phyloP scores from a whole-genome alignment of 2,888 invertebrate genomes.

The Drosophila eohydei region DNA sequence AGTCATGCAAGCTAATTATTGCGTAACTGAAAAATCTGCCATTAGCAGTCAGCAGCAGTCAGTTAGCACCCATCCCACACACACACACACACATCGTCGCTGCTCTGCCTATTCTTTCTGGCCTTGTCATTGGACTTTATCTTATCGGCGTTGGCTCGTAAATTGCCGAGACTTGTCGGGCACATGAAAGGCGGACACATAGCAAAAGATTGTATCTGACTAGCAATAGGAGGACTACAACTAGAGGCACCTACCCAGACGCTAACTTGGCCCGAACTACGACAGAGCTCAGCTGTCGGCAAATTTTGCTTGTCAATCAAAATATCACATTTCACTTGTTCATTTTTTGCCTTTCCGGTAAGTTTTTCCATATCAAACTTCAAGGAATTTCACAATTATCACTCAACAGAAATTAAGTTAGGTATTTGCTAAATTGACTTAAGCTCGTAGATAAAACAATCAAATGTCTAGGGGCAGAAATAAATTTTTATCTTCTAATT shows the following conservation, averaged over 20 bases:
- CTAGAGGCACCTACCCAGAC: not conserved
- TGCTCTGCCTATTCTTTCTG: slow-evolving; percentile 2
- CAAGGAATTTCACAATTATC: slow-evolving; percentile 3
- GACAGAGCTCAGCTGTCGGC: not conserved
- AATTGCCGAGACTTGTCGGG: slow-evolving; percentile 37
- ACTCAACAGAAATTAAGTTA: not conserved
- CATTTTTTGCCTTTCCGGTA: not conserved
- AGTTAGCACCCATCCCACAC: slow-evolving; percentile 27
- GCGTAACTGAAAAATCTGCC: slow-evolving; percentile 16
- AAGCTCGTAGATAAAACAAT: not conserved
- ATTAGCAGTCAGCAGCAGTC: not conserved
- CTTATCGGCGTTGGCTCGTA: slow-evolving; percentile 44
- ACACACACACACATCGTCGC: not conserved
- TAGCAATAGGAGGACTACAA: slow-evolving; percentile 8
- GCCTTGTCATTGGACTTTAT: slow-evolving; percentile 37
- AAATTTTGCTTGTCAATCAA: slow-evolving; percentile 26
- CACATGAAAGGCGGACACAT: slow-evolving; percentile 40
- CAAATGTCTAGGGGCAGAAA: not conserved
- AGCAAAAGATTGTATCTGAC: slow-evolving; percentile 44
- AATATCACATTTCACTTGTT: not conserved
- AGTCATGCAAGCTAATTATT: slow-evolving; percentile 23
- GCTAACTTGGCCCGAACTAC: slow-evolving; percentile 1
- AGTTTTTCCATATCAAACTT: not conserved
- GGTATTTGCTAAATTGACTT: too few species aligned
- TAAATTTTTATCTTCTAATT: not conserved